phyloP scores from a whole-genome alignment of 2,888 invertebrate species.

The Cryptus armator region DNA sequence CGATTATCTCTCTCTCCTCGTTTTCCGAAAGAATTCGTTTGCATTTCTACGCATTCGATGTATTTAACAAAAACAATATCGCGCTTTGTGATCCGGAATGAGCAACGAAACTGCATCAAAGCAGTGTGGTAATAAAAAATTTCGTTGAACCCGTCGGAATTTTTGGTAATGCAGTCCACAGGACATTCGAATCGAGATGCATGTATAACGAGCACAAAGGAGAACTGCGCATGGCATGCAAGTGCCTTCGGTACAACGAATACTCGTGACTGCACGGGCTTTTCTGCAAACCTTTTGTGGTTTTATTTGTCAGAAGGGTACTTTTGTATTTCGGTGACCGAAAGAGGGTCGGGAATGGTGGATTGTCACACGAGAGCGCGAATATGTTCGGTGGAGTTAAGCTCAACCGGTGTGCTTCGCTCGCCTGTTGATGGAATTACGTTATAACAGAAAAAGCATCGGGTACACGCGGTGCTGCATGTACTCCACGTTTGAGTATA shows the following conservation, averaged over 20 bases:
- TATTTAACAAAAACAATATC: no score
- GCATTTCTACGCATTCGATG: no score
- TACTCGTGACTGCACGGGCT: background rate
- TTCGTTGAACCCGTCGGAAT: background rate
- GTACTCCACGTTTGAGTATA: background rate
- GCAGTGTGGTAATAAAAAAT: background rate
- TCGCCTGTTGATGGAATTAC: slow-evolving; percentile 15
- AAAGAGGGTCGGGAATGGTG: background rate
- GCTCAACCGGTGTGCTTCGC: background rate
- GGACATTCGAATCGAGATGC: background rate
- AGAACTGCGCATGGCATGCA: background rate
- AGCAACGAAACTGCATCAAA: background rate
- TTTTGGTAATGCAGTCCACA: background rate
- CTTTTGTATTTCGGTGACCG: background rate
- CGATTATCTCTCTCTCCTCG: no score
- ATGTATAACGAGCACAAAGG: background rate
- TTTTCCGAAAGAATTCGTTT: no score
- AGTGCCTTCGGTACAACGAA: background rate
- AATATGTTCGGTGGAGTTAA: background rate
- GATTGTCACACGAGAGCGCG: slow-evolving; percentile 7
- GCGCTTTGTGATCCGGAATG: no score
- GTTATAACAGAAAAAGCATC: slow-evolving; percentile 11
- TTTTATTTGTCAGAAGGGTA: slow-evolving; percentile 7
- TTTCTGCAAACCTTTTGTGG: slow-evolving; percentile 3
- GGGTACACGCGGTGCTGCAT: background rate